phyloP scores from a whole-genome alignment of 2,113 vertebrate genomes.

The Catagonus wagneri region DNA sequence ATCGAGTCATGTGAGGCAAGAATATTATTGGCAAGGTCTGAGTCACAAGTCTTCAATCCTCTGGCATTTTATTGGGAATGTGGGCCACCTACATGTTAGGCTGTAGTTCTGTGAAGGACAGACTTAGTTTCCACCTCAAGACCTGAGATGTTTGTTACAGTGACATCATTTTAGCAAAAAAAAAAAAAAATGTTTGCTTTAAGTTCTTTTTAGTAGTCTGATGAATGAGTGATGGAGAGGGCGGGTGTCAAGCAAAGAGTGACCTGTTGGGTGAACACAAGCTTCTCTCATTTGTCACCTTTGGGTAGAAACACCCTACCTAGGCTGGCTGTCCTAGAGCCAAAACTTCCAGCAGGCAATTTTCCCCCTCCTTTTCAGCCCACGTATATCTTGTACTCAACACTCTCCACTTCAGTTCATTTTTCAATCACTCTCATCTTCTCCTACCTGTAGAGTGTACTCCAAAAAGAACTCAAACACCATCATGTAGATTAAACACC shows the following conservation, averaged over 20 bases:
- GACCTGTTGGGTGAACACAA: conserved; percentile 15
- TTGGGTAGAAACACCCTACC: conserved; percentile 17
- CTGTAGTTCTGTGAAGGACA: background rate
- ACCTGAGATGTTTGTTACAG: background rate
- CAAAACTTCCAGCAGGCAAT: conserved; percentile 14
- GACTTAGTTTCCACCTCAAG: background rate
- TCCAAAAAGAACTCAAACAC: conserved; percentile 60
- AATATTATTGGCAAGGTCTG: conserved; percentile 34
- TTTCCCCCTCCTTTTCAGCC: background rate
- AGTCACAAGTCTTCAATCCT: background rate
- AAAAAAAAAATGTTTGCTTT: background rate
- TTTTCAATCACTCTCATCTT: conserved; percentile 52
- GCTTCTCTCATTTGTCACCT: conserved; percentile 48
- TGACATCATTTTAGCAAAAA: background rate
- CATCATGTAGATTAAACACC: conserved; percentile 34
- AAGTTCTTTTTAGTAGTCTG: background rate
- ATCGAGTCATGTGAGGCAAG: conserved; percentile 10
- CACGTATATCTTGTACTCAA: background rate
- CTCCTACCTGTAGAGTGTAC: conserved; percentile 75
- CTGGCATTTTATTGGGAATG: background rate
- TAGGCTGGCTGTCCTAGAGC: conserved; percentile 4
- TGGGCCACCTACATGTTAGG: background rate
- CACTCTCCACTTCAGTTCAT: background rate
- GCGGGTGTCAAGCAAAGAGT: background rate
- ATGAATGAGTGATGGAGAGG: background rate